Evolutionary conservation across 2,797 vertebrate species (phyloP), one percentile per base, ranked within the genome.

Genomic region (Sparidentex hasta): DNA sequence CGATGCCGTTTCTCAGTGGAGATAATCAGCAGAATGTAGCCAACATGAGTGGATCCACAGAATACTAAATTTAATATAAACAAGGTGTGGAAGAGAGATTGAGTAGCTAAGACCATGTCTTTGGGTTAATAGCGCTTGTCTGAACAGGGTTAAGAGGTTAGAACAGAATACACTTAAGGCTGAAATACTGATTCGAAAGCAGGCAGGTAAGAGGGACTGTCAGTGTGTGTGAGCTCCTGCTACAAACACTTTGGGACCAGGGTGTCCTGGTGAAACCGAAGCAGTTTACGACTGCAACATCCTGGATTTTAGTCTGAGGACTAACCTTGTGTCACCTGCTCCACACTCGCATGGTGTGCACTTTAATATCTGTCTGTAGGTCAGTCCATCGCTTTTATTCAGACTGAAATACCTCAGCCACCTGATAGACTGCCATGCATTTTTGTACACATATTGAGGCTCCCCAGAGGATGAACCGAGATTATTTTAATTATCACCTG

Each of bases 131-230:
- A 67, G 61, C 52, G 67, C 20, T 0, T 38, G 41, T 14, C 16
- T 13, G n/a, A 74, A n/a, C 20, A 0, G 50, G 27, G 56, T 20
- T 51, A 38, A 11, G 38, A 9, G 38, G 9, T 38, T 8, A 38
- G 38, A 38, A 38, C 1, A 38, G 38, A 8, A 38, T 38, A 11
- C 38, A 63, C 73, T 71, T 58, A 65, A 48, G 58, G 57, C 29
- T 71, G 48, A 68, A 50, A 59, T 72, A 81, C 64, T 74, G 74
- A 81, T 65, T 77, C 8, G 12, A 23, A 23, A 50, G 47, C 59
- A 51, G 71, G 21, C 74, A 82, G 78, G 80, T 78, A 27, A 81
- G 58, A 27, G 55, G 52, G n/a, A 76, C 48, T 27, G 63, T 61
- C 59, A 59, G 27, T 20, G 64, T 65, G 25, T 46, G 51, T 48